Evolutionary conservation across 1,140 invertebrate genomes (phyloP).

Genomic region (Vanessa atalanta): DNA sequence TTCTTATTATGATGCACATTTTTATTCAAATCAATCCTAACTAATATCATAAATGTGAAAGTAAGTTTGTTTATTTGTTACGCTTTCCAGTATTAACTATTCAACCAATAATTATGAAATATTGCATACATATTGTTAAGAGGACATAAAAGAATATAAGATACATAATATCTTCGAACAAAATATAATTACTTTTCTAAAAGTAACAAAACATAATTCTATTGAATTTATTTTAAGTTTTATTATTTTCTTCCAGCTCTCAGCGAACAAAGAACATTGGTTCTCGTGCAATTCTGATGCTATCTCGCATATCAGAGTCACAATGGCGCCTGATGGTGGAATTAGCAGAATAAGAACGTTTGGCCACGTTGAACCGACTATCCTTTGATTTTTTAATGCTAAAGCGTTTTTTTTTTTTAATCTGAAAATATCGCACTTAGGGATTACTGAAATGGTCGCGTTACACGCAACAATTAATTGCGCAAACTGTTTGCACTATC

Average conservation of each 20-base stretch:
- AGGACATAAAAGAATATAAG: too few relatives aligned
- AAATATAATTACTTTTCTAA: too few relatives aligned
- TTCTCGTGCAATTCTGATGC: conserved; percentile 63
- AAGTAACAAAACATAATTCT: too few relatives aligned
- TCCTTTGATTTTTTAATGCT: conserved; percentile 23
- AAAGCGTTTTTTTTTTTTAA: too few relatives aligned
- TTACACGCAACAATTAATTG: background rate
- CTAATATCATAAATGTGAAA: too few relatives aligned
- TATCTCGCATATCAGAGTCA: conserved; percentile 82
- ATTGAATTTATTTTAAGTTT: background rate
- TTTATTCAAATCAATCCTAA: too few relatives aligned
- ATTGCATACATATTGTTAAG: too few relatives aligned
- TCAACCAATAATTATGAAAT: too few relatives aligned
- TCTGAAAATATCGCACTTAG: background rate
- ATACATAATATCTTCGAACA: too few relatives aligned
- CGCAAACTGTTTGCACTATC: background rate
- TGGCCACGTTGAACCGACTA: conserved; percentile 48
- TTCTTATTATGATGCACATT: too few relatives aligned
- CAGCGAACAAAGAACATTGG: conserved; percentile 76
- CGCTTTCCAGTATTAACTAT: too few relatives aligned
- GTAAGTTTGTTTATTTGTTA: too few relatives aligned
- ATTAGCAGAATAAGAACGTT: conserved; percentile 82
- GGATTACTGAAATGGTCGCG: background rate
- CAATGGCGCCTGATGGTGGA: conserved; percentile 85
- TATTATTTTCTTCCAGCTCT: conserved; percentile 70